A percentile compares a stretch with the other conserved stretches of the same genome.
phyloP scores from a whole-genome alignment of 2,888 invertebrate species.

The Netelia inedita region DNA sequence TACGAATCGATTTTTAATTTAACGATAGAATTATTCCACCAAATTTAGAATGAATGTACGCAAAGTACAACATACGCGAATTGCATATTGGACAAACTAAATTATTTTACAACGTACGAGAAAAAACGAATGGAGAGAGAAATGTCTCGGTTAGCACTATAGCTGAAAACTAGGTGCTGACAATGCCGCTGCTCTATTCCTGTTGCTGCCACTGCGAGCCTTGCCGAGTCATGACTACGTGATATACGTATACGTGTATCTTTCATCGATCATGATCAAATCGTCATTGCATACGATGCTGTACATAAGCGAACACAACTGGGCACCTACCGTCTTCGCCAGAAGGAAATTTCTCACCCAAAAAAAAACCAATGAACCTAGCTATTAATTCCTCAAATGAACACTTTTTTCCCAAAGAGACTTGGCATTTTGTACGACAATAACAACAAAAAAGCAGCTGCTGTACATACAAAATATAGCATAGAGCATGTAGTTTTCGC shows the following conservation, averaged over 20 bases:
- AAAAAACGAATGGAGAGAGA: constrained; percentile 33
- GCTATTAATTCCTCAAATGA: background rate
- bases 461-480: constrained; percentile 58
- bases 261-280: background rate
- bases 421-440: background rate
- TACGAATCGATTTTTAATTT: too few species aligned
- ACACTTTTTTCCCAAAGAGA: constrained; percentile 17
- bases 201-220: constrained; percentile 66
- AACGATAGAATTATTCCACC: too few species aligned
- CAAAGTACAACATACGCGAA: too few species aligned
- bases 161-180: constrained; percentile 73
- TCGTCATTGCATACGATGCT: background rate
- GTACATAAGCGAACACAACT: background rate
- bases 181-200: constrained; percentile 74
- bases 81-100: too few species aligned
- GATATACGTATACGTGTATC: constrained; percentile 13
- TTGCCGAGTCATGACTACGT: constrained; percentile 58
- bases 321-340: background rate
- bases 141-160: constrained; percentile 18
- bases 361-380: background rate
- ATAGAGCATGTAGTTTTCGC: constrained; percentile 81
- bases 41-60: too few species aligned
- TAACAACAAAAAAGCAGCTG: constrained; percentile 42
- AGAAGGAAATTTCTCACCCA: background rate
- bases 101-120: too few species aligned